Evolutionary conservation across 2,888 invertebrate species (phyloP).

Genomic region (Hyposoter didymator): DNA sequence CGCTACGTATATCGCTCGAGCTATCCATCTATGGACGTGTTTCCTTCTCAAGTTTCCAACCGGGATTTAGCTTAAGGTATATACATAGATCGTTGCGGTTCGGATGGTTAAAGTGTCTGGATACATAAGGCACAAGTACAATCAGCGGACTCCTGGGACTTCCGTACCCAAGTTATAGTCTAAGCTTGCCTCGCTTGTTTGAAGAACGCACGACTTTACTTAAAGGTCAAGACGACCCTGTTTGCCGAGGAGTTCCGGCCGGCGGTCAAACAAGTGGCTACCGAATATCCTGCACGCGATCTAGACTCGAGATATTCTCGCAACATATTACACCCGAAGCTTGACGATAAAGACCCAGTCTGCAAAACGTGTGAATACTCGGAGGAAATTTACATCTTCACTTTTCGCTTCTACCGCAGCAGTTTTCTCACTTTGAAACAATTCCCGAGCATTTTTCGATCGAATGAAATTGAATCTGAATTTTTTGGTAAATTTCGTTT

Average conservation of each 20-base stretch:
- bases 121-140: neutral
- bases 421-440: neutral
- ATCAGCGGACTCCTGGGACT: slow-evolving; percentile 1
- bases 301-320: neutral
- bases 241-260: slow-evolving; percentile 36
- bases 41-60: neutral
- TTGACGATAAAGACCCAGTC: neutral
- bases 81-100: slow-evolving; percentile 11
- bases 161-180: slow-evolving; percentile 31
- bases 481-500: neutral
- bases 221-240: slow-evolving; percentile 45
- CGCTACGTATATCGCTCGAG: slow-evolving; percentile 20
- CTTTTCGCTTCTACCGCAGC: neutral
- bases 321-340: no score
- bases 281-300: slow-evolving; percentile 9
- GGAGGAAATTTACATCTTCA: neutral
- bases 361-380: neutral
- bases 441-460: neutral
- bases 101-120: slow-evolving; percentile 1
- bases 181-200: slow-evolving; percentile 28
- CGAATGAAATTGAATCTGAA: neutral
- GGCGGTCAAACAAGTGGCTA: slow-evolving; percentile 3
- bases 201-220: slow-evolving; percentile 31
- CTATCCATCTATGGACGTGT: slow-evolving; percentile 18
- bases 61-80: slow-evolving; percentile 9